These are phyloP conservation scores for Diabrotica balteata DNA, from an alignment of 2,888 invertebrate species.

Conservation along the genomic window DNA sequence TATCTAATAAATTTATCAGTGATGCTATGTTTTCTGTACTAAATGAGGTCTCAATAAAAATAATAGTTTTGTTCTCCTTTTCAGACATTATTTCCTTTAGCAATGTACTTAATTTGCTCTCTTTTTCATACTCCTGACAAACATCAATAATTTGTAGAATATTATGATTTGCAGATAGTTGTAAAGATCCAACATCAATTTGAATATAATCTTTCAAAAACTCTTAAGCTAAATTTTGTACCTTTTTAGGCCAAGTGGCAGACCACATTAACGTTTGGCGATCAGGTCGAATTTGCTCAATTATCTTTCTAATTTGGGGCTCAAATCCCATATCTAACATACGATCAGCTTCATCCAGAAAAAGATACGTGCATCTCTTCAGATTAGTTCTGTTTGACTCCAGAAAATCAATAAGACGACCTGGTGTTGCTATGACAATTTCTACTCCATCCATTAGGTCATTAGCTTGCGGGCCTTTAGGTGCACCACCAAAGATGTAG, in stretches of 20 bases:
- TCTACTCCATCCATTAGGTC: slow-evolving; percentile 88
- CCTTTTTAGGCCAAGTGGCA: slow-evolving; percentile 99
- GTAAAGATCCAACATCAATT: slow-evolving; percentile 95
- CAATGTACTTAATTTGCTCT: slow-evolving; percentile 84
- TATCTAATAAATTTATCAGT: too few relatives aligned
- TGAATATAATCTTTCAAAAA: slow-evolving; percentile 95
- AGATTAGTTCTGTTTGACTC: slow-evolving; percentile 84
- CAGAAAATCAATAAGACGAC: slow-evolving; percentile 92
- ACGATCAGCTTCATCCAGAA: slow-evolving; percentile 81
- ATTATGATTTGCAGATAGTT: slow-evolving; percentile 94
- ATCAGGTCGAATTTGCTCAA: slow-evolving; percentile 81
- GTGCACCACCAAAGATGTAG: slow-evolving; percentile 98
- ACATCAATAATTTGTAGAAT: slow-evolving; percentile 96
- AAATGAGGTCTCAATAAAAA: slow-evolving; percentile 98
- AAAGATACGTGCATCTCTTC: slow-evolving; percentile 80
- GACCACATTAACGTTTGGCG: slow-evolving; percentile 99
- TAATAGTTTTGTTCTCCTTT: slow-evolving; percentile 94
- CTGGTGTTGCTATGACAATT: slow-evolving; percentile 96
- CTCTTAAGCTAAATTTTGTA: slow-evolving; percentile 92
- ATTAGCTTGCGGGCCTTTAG: slow-evolving; percentile 90
- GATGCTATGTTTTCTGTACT: too few relatives aligned
- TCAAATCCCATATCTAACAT: slow-evolving; percentile 99
- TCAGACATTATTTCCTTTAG: slow-evolving; percentile 91
- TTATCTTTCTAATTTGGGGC: slow-evolving; percentile 95
- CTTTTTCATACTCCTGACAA: slow-evolving; percentile 94